Conservation (phyloP, 2,888 invertebrate genomes). For the Ophioninae sp. region DNA sequence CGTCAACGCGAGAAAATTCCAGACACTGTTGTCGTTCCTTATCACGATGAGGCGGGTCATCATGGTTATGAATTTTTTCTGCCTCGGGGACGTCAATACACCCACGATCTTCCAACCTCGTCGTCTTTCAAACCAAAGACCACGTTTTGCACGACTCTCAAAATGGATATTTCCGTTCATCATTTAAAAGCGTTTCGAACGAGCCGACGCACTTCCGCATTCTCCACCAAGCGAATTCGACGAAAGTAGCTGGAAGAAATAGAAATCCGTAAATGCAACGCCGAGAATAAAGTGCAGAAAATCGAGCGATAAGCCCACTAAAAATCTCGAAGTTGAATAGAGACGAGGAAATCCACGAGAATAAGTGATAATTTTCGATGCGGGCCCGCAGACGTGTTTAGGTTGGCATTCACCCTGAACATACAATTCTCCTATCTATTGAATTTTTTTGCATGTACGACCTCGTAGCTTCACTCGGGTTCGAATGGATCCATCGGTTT, state of each 20-base stretch:
- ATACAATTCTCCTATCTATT: conserved; percentile 12
- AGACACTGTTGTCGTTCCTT: not conserved
- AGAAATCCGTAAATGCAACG: too few relatives aligned
- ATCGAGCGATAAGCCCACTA: too few relatives aligned
- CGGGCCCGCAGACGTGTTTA: not conserved
- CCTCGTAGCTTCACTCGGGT: not conserved
- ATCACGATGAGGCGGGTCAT: conserved; percentile 28
- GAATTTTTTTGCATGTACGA: not conserved
- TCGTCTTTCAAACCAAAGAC: too few relatives aligned
- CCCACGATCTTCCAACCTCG: too few relatives aligned
- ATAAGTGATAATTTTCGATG: not conserved
- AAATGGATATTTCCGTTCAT: too few relatives aligned
- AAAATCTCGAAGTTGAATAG: not conserved
- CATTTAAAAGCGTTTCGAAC: too few relatives aligned
- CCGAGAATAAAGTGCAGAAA: too few relatives aligned
- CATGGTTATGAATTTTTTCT: conserved; percentile 12
- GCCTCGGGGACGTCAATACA: not conserved
- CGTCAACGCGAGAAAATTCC: conserved; percentile 5
- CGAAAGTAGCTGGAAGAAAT: too few relatives aligned
- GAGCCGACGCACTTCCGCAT: too few relatives aligned
- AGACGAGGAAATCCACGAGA: not conserved
- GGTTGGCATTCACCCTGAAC: conserved; percentile 7
- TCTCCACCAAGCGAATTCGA: too few relatives aligned
- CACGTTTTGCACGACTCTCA: too few relatives aligned
- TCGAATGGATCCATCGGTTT: conserved; percentile 31